Conservation (phyloP, 2,797 vertebrate genomes). For the Spinibarbus caldwelli region DNA sequence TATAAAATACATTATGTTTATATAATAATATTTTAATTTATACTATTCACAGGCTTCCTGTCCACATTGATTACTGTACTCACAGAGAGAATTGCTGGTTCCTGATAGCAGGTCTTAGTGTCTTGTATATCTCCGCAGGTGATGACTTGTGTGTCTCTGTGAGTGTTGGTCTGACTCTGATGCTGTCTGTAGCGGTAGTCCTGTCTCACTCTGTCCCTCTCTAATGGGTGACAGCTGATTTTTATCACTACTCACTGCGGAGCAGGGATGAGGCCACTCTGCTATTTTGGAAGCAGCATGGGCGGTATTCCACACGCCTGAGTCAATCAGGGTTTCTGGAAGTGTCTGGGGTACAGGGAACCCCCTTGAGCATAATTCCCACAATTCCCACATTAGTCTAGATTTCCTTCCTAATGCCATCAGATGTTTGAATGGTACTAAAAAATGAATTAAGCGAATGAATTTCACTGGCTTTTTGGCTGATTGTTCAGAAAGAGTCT, state of each 20-base stretch:
- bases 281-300: conserved; percentile 84
- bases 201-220: conserved; percentile 66
- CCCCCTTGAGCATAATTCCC: conserved; percentile 63
- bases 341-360: conserved; percentile 62
- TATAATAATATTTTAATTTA: not conserved
- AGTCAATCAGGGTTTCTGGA: conserved; percentile 76
- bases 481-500: not conserved
- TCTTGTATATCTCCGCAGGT: conserved; percentile 17
- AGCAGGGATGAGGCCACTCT: conserved; percentile 68
- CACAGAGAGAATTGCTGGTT: conserved; percentile 13
- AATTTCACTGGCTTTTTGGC: conserved; percentile 47
- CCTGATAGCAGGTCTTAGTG: conserved; percentile 5
- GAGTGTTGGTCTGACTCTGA: conserved; percentile 10
- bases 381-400: conserved; percentile 71
- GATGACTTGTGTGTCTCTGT: conserved; percentile 8
- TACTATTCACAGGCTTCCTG: not conserved
- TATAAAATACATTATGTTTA: not conserved
- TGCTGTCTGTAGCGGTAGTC: conserved; percentile 19
- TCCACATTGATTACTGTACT: conserved; percentile 29
- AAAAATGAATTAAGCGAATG: not conserved
- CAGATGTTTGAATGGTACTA: conserved; percentile 34
- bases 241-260: conserved; percentile 83
- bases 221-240: conserved; percentile 82
- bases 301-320: conserved; percentile 70
- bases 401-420: conserved; percentile 63